Conservation (phyloP, 2,888 invertebrate species). For the Drosophila multiciliata region DNA sequence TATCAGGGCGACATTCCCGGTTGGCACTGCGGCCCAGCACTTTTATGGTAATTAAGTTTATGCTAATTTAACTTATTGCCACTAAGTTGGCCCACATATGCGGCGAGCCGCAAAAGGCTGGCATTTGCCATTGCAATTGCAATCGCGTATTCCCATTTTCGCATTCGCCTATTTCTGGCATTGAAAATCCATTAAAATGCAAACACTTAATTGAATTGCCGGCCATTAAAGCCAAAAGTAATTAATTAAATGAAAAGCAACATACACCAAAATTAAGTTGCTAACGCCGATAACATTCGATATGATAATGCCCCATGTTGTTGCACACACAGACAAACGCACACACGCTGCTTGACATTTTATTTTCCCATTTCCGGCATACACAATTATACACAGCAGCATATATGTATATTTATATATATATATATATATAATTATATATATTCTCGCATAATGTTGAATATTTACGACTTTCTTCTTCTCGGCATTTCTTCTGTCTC, state of each 20-base stretch:
- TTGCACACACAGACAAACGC: conserved; percentile 7
- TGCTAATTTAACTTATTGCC: conserved; percentile 79
- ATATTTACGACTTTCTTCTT: conserved; percentile 54
- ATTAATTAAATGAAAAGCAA: conserved; percentile 63
- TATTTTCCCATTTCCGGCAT: conserved; percentile 25
- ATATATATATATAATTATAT: neutral
- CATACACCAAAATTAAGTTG: conserved; percentile 36
- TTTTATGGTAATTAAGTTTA: conserved; percentile 80
- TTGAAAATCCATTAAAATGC: conserved; percentile 48
- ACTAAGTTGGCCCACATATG: conserved; percentile 79
- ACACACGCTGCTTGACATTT: conserved; percentile 47
- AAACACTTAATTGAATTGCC: conserved; percentile 46
- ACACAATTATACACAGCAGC: neutral
- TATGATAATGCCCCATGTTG: conserved; percentile 24
- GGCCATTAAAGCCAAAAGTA: conserved; percentile 31
- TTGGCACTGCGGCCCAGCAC: conserved; percentile 72
- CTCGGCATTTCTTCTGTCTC: conserved; percentile 25
- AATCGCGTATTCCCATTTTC: conserved; percentile 16
- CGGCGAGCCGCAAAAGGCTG: conserved; percentile 71
- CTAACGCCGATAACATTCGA: conserved; percentile 38
- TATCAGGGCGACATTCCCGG: conserved; percentile 61
- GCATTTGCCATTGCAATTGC: conserved; percentile 1
- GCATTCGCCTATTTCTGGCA: conserved; percentile 22
- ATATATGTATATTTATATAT: neutral
- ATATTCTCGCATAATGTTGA: conserved; percentile 33